These are phyloP conservation scores for Clarias fuscus DNA, from an alignment of 2,797 vertebrate species.

Conservation along the genomic window DNA sequence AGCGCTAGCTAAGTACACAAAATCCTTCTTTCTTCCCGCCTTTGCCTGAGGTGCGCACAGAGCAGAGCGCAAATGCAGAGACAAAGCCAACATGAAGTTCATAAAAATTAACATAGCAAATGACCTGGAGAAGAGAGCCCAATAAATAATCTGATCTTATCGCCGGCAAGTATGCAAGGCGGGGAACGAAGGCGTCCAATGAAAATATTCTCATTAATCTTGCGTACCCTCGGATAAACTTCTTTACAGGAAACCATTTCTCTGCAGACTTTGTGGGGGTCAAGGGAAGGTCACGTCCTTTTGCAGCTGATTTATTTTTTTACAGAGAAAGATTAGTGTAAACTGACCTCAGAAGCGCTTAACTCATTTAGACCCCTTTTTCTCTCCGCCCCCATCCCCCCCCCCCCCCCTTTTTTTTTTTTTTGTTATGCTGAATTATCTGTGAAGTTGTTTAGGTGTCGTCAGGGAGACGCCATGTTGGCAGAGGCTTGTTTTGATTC, in stretches of 20 bases:
- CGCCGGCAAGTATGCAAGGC: conserved; percentile 77
- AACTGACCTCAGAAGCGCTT: conserved; percentile 72
- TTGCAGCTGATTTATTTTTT: conserved; percentile 73
- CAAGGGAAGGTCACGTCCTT: conserved; percentile 83
- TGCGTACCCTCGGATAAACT: conserved; percentile 83
- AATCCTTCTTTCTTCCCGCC: conserved; percentile 77
- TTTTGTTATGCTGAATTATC: conserved; percentile 57
- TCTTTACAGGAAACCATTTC: conserved; percentile 87
- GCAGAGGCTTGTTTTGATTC: conserved; percentile 65
- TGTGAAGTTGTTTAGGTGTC: conserved; percentile 62
- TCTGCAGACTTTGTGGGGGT: conserved; percentile 83
- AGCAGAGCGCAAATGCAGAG: conserved; percentile 87
- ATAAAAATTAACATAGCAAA: conserved; percentile 97
- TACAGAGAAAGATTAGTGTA: conserved; percentile 67
- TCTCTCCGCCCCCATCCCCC: too few species aligned
- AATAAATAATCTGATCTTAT: conserved; percentile 93
- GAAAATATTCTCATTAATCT: conserved; percentile 90
- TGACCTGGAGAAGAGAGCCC: conserved; percentile 86
- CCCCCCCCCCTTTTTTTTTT: conserved; percentile 5
- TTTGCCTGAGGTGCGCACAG: conserved; percentile 85
- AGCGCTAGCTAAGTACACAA: conserved; percentile 91
- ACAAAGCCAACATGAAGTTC: conserved; percentile 93
- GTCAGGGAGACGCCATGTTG: conserved; percentile 61
- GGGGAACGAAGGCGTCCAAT: conserved; percentile 81
- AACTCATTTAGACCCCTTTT: conserved; percentile 70